Percentiles rank a stretch among this genome's conserved stretches.
Conservation (phyloP, 2,888 invertebrate genomes). For the Polietes domitor region DNA sequence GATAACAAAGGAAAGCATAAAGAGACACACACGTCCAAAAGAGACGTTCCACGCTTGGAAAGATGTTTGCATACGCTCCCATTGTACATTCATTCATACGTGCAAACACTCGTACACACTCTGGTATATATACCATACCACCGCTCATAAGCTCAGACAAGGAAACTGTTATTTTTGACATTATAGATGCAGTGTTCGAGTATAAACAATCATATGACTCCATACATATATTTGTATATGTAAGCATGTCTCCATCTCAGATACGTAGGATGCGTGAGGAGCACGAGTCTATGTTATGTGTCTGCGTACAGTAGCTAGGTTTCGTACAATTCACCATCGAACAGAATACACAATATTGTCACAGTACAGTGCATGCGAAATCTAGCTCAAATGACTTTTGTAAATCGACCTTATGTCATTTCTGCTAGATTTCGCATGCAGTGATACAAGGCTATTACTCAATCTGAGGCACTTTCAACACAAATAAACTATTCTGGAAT, state of each 20-base stretch:
- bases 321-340: no score
- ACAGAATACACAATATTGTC: no score
- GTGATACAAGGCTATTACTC: no score
- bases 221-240: background rate
- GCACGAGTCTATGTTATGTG: no score
- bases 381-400: no score
- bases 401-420: no score
- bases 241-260: background rate
- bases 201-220: background rate
- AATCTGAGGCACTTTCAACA: no score
- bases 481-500: no score
- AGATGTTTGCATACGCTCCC: constrained; percentile 36
- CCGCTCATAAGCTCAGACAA: constrained; percentile 15
- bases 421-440: no score
- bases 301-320: no score
- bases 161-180: constrained; percentile 38
- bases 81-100: background rate
- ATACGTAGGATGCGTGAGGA: background rate
- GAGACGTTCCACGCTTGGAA: constrained; percentile 28
- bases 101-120: background rate
- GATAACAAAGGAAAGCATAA: constrained; percentile 33
- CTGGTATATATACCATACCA: background rate
- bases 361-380: no score
- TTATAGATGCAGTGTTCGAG: background rate
- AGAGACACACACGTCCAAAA: background rate